Conservation (phyloP, 1,140 invertebrate genomes). For the Bilobella aurantiaca region DNA sequence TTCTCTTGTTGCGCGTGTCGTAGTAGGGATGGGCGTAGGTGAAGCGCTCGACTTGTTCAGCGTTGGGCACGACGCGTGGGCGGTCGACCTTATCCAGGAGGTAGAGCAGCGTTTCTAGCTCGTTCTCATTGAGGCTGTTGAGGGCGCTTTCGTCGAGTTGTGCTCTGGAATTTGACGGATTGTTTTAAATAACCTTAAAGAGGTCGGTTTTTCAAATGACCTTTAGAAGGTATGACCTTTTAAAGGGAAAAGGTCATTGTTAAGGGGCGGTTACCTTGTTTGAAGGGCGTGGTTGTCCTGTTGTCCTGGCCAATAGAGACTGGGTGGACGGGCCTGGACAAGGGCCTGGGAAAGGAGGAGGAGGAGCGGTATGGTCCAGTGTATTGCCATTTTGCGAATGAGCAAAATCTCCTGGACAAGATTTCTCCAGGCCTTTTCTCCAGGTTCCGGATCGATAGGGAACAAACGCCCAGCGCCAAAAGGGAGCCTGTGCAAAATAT, state of each 20-base stretch:
- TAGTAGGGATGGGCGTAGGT: conserved; percentile 6
- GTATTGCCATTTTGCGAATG: conserved; percentile 9
- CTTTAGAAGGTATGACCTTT: too few relatives aligned
- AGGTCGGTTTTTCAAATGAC: too few relatives aligned
- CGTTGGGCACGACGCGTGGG: background rate
- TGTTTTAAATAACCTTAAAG: too few relatives aligned
- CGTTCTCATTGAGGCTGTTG: conserved; percentile 15
- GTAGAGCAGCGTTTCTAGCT: conserved; percentile 22
- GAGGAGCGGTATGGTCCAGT: background rate
- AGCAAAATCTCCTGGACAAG: background rate
- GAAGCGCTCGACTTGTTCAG: background rate
- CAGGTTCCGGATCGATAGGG: background rate
- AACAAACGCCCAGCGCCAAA: background rate
- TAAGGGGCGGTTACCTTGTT: background rate
- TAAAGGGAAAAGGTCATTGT: too few relatives aligned
- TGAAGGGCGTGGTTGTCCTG: background rate
- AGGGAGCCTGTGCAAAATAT: conserved; percentile 1
- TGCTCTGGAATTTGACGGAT: background rate
- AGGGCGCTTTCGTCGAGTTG: background rate
- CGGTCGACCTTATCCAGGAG: conserved; percentile 18
- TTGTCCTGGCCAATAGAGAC: background rate
- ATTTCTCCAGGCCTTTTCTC: background rate
- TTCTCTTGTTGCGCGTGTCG: background rate
- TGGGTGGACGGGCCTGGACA: background rate
- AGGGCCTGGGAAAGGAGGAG: background rate